These are phyloP conservation scores for Rafetus swinhoei DNA, from an alignment of 2,113 vertebrate species.

Conservation along the genomic window DNA sequence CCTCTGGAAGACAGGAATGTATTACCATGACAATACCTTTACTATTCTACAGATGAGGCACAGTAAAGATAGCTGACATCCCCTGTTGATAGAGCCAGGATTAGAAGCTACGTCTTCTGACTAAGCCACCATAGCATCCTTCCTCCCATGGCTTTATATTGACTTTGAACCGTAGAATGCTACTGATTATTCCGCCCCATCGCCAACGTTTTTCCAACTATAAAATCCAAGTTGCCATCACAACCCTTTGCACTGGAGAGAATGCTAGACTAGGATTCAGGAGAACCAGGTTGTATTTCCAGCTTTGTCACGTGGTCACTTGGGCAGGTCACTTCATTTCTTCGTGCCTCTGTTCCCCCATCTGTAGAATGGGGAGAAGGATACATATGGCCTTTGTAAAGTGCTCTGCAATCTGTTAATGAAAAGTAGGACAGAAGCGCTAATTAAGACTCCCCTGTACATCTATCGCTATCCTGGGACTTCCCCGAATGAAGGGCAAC, in stretches of 20 bases:
- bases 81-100: not conserved
- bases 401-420: not conserved
- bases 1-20: not conserved
- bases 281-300: not conserved
- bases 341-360: not conserved
- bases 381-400: not conserved
- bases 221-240: not conserved
- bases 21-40: too few relatives aligned
- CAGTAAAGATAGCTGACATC: too few relatives aligned
- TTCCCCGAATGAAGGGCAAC: not conserved
- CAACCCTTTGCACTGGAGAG: not conserved
- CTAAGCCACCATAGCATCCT: not conserved
- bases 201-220: not conserved
- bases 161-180: not conserved
- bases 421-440: not conserved
- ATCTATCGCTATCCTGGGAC: not conserved
- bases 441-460: not conserved
- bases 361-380: not conserved
- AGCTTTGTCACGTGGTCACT: not conserved
- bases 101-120: not conserved
- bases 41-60: not conserved
- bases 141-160: not conserved
- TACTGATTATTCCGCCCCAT: not conserved
- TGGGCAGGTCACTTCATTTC: not conserved
- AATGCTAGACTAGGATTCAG: not conserved